Conservation (phyloP, 2,888 invertebrate genomes). For the Folsomia candida region DNA sequence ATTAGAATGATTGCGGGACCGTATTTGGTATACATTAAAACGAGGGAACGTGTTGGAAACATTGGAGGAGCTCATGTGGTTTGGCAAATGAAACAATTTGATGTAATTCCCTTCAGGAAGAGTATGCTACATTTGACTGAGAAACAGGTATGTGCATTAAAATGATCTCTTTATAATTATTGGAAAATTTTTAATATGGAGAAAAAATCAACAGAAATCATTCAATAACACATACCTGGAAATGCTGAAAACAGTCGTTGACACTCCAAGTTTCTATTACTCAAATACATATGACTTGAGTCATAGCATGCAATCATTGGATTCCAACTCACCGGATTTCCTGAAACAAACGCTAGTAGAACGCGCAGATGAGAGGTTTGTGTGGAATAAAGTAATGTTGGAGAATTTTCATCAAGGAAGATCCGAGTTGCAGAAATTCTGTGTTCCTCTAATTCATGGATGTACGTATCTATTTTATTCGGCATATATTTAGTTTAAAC, state of each 20-base stretch:
- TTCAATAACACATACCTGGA: slow-evolving; percentile 79
- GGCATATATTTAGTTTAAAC: no score
- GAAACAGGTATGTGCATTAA: slow-evolving; percentile 62
- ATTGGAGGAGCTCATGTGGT: slow-evolving; percentile 64
- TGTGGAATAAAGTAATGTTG: slow-evolving; percentile 88
- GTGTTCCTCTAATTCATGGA: slow-evolving; percentile 87
- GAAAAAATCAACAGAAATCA: no score
- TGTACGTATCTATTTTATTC: slow-evolving; percentile 64
- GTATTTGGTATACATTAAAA: slow-evolving; percentile 85
- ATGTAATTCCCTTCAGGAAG: slow-evolving; percentile 80
- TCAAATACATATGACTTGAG: slow-evolving; percentile 92
- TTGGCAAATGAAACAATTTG: slow-evolving; percentile 74
- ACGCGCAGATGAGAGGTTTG: slow-evolving; percentile 81
- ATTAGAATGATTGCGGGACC: slow-evolving; percentile 79
- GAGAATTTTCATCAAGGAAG: slow-evolving; percentile 69
- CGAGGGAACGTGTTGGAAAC: slow-evolving; percentile 76
- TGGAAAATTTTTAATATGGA: slow-evolving; percentile 51
- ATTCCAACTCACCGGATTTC: slow-evolving; percentile 79
- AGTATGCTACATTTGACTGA: slow-evolving; percentile 80
- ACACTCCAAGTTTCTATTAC: slow-evolving; percentile 86
- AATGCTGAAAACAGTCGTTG: slow-evolving; percentile 78
- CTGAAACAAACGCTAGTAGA: slow-evolving; percentile 72
- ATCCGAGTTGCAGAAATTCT: slow-evolving; percentile 72
- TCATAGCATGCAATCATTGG: slow-evolving; percentile 83
- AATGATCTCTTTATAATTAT: slow-evolving; percentile 7